These are phyloP conservation scores for Scrobipalpa atriplicella DNA, from an alignment of 2,888 invertebrate species.

Conservation along the genomic window DNA sequence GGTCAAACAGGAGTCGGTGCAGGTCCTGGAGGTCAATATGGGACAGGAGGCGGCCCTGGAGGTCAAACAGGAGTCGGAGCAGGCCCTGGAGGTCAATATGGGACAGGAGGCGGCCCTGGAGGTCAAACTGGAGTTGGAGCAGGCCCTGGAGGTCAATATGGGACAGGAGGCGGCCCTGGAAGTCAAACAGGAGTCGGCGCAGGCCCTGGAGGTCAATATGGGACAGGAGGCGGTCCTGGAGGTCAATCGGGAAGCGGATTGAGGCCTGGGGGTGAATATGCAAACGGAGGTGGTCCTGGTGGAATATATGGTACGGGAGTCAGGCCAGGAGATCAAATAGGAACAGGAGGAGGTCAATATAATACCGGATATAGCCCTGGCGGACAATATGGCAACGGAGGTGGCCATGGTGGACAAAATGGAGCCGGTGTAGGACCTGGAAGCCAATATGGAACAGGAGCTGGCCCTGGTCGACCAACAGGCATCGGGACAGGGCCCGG, in stretches of 20 bases:
- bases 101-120: background rate
- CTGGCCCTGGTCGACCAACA: background rate
- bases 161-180: background rate
- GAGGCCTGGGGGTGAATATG: conserved; percentile 11
- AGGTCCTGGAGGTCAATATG: background rate
- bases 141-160: background rate
- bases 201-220: conserved; percentile 28
- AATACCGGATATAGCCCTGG: background rate
- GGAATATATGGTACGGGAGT: conserved; percentile 30
- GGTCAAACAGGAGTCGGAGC: background rate
- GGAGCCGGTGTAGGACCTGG: conserved; percentile 23
- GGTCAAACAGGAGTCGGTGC: background rate
- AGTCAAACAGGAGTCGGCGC: background rate
- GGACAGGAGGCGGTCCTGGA: conserved; percentile 24
- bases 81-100: background rate
- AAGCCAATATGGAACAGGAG: conserved; percentile 30
- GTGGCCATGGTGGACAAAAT: background rate
- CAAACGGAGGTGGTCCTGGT: background rate
- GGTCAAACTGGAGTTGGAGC: background rate
- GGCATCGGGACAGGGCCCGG: conserved; percentile 28
- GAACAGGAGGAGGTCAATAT: background rate
- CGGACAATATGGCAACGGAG: conserved; percentile 29
- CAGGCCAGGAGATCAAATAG: background rate
- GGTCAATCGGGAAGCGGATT: background rate
- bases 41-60: background rate